Conservation (phyloP, 2,113 vertebrate species). For the Litocranius walleri region DNA sequence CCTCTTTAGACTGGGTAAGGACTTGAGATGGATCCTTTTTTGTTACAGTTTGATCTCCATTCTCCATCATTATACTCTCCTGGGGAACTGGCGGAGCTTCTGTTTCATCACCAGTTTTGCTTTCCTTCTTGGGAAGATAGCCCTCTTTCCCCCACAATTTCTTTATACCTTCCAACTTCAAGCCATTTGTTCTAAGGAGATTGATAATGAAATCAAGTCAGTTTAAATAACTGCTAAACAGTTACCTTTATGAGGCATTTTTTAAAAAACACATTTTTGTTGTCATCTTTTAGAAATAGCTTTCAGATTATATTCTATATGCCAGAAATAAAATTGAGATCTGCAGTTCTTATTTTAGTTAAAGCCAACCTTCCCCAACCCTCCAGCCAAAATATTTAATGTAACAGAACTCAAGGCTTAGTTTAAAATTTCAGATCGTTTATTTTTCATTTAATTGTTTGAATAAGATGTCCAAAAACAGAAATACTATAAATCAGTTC, state of each 20-base stretch:
- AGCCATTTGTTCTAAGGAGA: slow-evolving; percentile 80
- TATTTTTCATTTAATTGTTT: slow-evolving; percentile 35
- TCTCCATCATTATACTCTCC: slow-evolving; percentile 68
- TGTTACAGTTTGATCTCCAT: slow-evolving; percentile 21
- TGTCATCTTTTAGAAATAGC: not conserved
- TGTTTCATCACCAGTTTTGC: slow-evolving; percentile 64
- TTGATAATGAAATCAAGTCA: slow-evolving; percentile 2
- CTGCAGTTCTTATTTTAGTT: not conserved
- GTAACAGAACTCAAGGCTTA: not conserved
- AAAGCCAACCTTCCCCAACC: not conserved
- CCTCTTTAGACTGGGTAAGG: slow-evolving; percentile 73
- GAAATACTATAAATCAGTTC: not conserved
- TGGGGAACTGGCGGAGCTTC: slow-evolving; percentile 70
- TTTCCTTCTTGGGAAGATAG: slow-evolving; percentile 89
- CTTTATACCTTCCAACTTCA: slow-evolving; percentile 91
- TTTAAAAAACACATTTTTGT: not conserved
- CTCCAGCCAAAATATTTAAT: slow-evolving; percentile 5
- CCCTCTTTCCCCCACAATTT: slow-evolving; percentile 96
- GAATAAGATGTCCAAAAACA: slow-evolving; percentile 7
- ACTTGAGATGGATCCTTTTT: slow-evolving; percentile 47
- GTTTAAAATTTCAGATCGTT: slow-evolving; percentile 14
- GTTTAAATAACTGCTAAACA: not conserved
- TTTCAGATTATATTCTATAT: not conserved
- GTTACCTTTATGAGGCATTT: not conserved
- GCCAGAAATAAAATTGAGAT: slow-evolving; percentile 7